Conservation (phyloP, 1,140 invertebrate genomes). For the Diachasmimorpha longicaudata region DNA sequence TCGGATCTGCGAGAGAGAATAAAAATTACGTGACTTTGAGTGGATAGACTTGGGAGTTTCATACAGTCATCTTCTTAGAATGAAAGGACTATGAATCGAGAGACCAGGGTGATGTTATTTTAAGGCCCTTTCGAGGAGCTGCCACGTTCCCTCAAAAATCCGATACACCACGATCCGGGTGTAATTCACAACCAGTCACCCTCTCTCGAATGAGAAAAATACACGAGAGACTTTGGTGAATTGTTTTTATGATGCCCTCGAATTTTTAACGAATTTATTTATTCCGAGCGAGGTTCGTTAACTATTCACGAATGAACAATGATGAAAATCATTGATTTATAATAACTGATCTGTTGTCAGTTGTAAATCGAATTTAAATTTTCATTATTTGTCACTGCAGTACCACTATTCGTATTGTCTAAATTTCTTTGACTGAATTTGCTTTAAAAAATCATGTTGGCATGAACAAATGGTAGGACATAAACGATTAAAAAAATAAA, state of each 20-base stretch:
- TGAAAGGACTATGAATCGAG: constrained; percentile 48
- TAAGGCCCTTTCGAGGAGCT: constrained; percentile 48
- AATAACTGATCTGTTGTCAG: no score
- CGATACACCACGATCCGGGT: constrained; percentile 33
- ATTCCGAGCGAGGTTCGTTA: no score
- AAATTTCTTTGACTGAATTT: no score
- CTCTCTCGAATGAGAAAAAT: background rate
- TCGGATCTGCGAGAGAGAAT: constrained; percentile 38
- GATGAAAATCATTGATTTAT: no score
- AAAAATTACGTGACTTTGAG: constrained; percentile 29
- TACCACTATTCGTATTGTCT: no score
- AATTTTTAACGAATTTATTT: background rate
- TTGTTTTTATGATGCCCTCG: background rate
- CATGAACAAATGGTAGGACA: no score
- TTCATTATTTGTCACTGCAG: no score
- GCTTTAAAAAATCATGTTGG: no score
- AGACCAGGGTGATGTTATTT: constrained; percentile 50
- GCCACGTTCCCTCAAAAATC: constrained; percentile 39
- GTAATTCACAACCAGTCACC: constrained; percentile 13
- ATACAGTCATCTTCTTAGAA: constrained; percentile 59
- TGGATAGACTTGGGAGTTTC: constrained; percentile 42
- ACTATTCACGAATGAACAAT: no score
- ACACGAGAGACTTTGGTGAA: background rate
- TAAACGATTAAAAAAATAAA: no score
- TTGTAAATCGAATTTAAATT: no score